Evolutionary conservation across 2,888 invertebrate genomes (phyloP), one percentile per base, ranked within the genome.

Genomic region (Pardosa pseudoannulata): DNA sequence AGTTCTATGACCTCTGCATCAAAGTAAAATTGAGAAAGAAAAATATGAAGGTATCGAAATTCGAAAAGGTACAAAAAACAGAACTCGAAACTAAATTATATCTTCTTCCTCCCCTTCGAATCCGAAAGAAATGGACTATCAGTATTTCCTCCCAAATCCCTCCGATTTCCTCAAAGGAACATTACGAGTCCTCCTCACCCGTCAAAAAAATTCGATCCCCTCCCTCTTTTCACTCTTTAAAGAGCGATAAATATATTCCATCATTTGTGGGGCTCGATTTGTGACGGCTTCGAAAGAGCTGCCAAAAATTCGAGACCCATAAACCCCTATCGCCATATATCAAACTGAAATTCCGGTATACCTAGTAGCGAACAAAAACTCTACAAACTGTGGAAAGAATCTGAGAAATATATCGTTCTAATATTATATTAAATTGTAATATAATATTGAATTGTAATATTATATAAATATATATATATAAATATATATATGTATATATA

Each of bases 301-400:
- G 71, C 46, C 71, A 83, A 76, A n/a, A 83, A 71, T 71, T 76
- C 76, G 50, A 75, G 71, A 71, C 65, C 72, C 70, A 83, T 83
- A 83, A 83, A 76, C 82, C 76, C 62, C 76, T 83, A 83, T 83
- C 82, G 72, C 75, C 82, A 83, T 83, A 83, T 76, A 83, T 83
- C 82, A 83, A 83, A 75, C 82, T 82, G 75, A 82, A 76, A 82
- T 83, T 83, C 82, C 82, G 72, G 72, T 41, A 71, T 71, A 64
- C 32, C 64, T 27, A 67, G 9, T 19, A 41, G 46, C 32, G 27
- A 27, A 82, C 29, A 81, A 56, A n/a, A 29, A 28, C 31, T 27
- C 50, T 32, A 56, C n/a, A n/a, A n/a, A n/a, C n/a, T n/a, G n/a
- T n/a, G 39, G 29, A 70, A 50, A 62, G 36, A 39, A n/a, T 19